A percentile compares a stretch with the other conserved stretches of the same genome.
phyloP scores from a whole-genome alignment of 2,888 invertebrate species.

The Cheilosia urbana region DNA sequence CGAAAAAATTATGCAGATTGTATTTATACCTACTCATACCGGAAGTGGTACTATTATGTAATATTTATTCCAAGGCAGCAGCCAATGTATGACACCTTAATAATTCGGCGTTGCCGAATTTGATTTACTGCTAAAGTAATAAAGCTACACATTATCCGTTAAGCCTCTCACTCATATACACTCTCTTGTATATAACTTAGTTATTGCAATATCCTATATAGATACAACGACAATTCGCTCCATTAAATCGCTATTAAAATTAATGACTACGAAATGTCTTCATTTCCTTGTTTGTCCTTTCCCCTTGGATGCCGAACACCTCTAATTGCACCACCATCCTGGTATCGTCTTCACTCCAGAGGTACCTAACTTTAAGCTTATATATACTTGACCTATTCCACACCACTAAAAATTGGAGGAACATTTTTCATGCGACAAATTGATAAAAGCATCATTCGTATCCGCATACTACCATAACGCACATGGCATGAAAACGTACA shows the following conservation, averaged over 20 bases:
- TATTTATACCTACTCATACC: too few species aligned
- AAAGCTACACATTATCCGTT: constrained; percentile 23
- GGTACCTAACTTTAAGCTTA: constrained; percentile 2
- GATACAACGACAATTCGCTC: constrained; percentile 23
- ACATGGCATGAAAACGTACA: constrained; percentile 42
- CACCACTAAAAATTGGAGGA: constrained; percentile 4
- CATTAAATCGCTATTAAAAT: constrained; percentile 71
- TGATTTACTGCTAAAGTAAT: not conserved
- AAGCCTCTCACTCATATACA: not conserved
- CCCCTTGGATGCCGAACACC: constrained; percentile 13
- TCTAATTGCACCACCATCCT: constrained; percentile 39
- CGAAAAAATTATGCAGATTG: too few species aligned
- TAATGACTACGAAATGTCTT: constrained; percentile 59
- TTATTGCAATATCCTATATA: constrained; percentile 42
- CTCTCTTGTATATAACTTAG: not conserved
- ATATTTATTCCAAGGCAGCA: too few species aligned
- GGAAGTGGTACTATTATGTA: too few species aligned
- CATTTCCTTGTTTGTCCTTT: constrained; percentile 22
- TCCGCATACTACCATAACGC: constrained; percentile 40
- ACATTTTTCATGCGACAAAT: constrained; percentile 5
- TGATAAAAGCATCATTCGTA: constrained; percentile 42
- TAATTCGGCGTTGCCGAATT: not conserved
- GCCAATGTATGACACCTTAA: too few species aligned
- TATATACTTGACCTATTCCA: constrained; percentile 53
- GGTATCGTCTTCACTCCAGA: constrained; percentile 7